These are phyloP conservation scores for Erinaceus europaeus DNA, from an alignment of 2,113 vertebrate genomes.

Conservation along the genomic window DNA sequence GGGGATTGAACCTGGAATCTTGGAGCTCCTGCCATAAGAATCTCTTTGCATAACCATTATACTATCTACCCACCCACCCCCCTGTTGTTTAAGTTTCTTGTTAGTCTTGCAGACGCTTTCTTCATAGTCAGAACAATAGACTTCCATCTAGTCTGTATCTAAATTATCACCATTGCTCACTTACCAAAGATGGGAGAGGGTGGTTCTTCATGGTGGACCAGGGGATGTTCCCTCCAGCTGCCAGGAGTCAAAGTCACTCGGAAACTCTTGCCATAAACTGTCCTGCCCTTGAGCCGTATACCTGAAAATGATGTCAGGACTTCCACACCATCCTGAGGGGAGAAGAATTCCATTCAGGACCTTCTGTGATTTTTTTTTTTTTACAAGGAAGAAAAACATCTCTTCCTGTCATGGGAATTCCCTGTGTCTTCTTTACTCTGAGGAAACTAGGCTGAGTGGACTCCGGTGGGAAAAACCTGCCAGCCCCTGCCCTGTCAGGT, in stretches of 20 bases:
- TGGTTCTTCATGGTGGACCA: background rate
- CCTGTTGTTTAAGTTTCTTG: slow-evolving; percentile 52
- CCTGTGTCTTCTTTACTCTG: background rate
- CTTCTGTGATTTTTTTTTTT: background rate
- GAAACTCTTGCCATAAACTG: background rate
- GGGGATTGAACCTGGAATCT: no score
- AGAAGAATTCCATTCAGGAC: background rate
- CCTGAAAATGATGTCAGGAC: background rate
- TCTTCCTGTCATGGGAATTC: background rate
- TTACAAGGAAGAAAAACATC: background rate
- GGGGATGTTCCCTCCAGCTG: background rate
- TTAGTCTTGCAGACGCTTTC: slow-evolving; percentile 22
- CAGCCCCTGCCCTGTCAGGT: background rate
- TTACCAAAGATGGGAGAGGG: background rate
- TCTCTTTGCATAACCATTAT: no score
- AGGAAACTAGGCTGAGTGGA: background rate
- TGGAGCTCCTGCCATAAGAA: no score
- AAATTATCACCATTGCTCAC: background rate
- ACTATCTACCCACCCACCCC: no score
- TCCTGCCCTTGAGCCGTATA: background rate
- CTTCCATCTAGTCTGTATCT: background rate
- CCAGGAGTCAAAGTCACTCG: background rate
- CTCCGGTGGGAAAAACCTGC: background rate
- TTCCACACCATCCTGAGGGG: background rate
- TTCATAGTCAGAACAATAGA: slow-evolving; percentile 23